Evolutionary conservation across 1,140 invertebrate genomes (phyloP).

Genomic region (Caerostris darwini): DNA sequence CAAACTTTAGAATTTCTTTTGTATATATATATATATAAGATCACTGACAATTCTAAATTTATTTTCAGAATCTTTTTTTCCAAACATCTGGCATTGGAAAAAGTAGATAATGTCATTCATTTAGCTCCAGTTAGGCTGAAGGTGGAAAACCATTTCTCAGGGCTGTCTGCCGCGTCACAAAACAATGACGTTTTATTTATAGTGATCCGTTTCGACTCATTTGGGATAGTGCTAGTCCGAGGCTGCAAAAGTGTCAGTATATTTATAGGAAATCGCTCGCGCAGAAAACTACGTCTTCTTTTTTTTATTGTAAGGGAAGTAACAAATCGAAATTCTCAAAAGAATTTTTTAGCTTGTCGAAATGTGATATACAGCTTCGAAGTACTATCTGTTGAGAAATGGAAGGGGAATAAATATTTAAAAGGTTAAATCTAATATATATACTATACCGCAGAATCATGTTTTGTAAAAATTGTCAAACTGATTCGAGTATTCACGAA

Average conservation of each 20-base stretch:
- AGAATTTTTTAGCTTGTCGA: neutral
- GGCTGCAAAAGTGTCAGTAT: neutral
- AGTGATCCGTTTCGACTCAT: neutral
- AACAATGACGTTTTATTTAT: constrained; percentile 17
- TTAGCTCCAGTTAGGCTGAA: neutral
- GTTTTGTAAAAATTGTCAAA: no score
- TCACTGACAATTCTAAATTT: no score
- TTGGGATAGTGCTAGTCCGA: neutral
- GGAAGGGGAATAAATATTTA: neutral
- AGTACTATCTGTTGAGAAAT: neutral
- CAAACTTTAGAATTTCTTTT: no score
- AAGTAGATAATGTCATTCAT: neutral
- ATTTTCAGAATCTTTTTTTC: no score
- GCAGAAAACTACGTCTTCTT: neutral
- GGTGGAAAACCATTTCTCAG: neutral
- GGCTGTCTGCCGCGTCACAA: neutral
- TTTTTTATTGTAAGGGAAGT: neutral
- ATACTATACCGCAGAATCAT: no score
- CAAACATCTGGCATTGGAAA: no score
- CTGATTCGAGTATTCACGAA: no score
- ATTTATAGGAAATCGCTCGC: constrained; percentile 8
- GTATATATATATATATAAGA: no score
- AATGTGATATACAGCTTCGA: neutral
- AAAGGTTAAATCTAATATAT: neutral
- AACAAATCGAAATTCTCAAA: neutral